Percentiles rank a stretch among this genome's conserved stretches.
These are phyloP conservation scores for Falco naumanni DNA, from an alignment of 2,797 vertebrate genomes.

Conservation along the genomic window DNA sequence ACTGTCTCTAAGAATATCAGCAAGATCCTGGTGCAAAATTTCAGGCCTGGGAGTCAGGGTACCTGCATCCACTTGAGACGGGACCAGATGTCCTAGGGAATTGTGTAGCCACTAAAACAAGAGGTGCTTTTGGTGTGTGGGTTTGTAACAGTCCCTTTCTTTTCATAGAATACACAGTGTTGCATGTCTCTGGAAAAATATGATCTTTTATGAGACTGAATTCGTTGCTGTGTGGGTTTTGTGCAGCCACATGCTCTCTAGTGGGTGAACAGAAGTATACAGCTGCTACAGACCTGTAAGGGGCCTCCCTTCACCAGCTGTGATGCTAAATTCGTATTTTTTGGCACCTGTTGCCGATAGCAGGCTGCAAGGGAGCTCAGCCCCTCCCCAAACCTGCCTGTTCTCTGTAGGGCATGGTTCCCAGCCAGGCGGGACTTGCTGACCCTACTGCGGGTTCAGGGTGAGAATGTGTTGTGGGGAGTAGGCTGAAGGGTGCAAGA, in stretches of 20 bases:
- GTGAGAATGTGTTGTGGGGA: not conserved
- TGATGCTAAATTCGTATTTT: fast-evolving
- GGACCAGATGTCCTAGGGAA: too few species aligned
- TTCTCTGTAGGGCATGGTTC: not conserved
- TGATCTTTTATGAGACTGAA: fast-evolving
- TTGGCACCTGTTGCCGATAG: not conserved
- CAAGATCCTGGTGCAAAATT: not conserved
- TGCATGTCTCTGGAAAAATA: not conserved
- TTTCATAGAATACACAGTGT: fast-evolving
- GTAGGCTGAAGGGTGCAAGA: not conserved
- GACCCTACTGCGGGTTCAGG: too few species aligned
- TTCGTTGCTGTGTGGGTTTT: not conserved
- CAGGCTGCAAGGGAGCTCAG: not conserved
- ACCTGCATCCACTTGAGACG: fast-evolving
- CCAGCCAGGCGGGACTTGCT: not conserved
- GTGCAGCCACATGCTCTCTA: not conserved
- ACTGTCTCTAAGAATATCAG: not conserved
- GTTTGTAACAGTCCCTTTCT: not conserved
- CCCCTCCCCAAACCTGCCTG: not conserved
- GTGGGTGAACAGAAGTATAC: not conserved
- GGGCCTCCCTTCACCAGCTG: not conserved
- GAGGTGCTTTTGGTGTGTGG: not conserved
- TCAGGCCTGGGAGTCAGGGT: not conserved
- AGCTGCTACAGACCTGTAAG: not conserved
- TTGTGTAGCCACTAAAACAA: not conserved